phyloP scores from a whole-genome alignment of 2,797 vertebrate genomes.

The Oceanodroma leucorhoa region DNA sequence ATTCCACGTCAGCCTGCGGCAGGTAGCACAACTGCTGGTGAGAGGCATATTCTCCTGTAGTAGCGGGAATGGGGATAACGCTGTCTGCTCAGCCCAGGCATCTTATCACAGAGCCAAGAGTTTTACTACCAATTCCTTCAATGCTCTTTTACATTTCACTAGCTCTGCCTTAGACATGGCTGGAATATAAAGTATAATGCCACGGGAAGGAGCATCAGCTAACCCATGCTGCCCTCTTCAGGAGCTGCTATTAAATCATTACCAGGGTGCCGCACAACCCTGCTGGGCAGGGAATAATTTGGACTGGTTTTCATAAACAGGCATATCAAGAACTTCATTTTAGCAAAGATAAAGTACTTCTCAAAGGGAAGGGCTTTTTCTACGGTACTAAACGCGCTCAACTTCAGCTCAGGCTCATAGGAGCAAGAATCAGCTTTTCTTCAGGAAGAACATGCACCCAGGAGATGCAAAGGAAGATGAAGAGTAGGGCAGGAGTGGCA shows the following conservation, averaged over 20 bases:
- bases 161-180: not conserved
- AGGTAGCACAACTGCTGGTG: not conserved
- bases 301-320: not conserved
- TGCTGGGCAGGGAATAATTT: not conserved
- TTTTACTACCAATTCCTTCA: conserved; percentile 18
- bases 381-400: accelerated
- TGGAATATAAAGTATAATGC: not conserved
- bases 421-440: not conserved
- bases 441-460: not conserved
- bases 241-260: not conserved
- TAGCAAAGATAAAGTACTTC: not conserved
- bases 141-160: conserved; percentile 5
- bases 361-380: not conserved
- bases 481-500: not conserved
- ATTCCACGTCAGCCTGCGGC: not conserved
- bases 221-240: conserved; percentile 63
- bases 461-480: not conserved
- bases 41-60: not conserved
- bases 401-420: not conserved
- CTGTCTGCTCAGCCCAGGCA: not conserved
- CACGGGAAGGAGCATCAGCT: not conserved
- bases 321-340: not conserved
- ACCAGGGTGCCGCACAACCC: not conserved
- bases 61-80: not conserved
- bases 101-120: not conserved